These are phyloP conservation scores for Fistularia tabacaria DNA, from an alignment of 2,797 vertebrate genomes.

Conservation along the genomic window DNA sequence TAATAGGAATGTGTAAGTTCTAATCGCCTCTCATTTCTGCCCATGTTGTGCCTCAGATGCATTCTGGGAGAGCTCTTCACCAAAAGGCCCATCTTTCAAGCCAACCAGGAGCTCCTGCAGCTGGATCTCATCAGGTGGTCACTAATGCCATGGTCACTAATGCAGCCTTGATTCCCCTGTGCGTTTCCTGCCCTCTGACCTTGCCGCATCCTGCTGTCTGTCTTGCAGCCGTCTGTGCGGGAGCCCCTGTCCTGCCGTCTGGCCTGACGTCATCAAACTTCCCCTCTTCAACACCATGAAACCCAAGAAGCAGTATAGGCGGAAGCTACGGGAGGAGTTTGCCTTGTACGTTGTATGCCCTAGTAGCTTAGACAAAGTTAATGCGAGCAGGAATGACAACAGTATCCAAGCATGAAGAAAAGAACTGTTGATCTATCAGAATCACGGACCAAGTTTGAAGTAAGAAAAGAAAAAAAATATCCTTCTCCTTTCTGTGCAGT, in stretches of 20 bases:
- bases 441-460: no score
- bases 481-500: slow-evolving; percentile 43
- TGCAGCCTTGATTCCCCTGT: background rate
- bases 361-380: background rate
- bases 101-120: slow-evolving; percentile 96
- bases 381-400: no score
- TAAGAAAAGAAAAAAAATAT: background rate
- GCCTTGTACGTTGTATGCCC: slow-evolving; percentile 81
- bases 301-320: slow-evolving; percentile 96
- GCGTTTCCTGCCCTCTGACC: background rate
- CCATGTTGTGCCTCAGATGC: slow-evolving; percentile 76
- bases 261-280: slow-evolving; percentile 97
- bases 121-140: slow-evolving; percentile 95
- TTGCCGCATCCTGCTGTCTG: background rate
- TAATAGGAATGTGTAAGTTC: background rate
- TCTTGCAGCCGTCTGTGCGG: slow-evolving; percentile 88
- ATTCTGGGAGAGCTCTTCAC: slow-evolving; percentile 98
- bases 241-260: slow-evolving; percentile 92
- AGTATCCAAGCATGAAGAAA: no score
- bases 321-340: slow-evolving; percentile 93
- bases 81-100: slow-evolving; percentile 99
- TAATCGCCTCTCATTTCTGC: no score
- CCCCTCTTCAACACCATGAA: slow-evolving; percentile 99
- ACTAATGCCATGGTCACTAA: no score
- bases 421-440: no score